Evolutionary conservation across 2,797 vertebrate genomes (phyloP).

Genomic region (Centroberyx gerrardi): DNA sequence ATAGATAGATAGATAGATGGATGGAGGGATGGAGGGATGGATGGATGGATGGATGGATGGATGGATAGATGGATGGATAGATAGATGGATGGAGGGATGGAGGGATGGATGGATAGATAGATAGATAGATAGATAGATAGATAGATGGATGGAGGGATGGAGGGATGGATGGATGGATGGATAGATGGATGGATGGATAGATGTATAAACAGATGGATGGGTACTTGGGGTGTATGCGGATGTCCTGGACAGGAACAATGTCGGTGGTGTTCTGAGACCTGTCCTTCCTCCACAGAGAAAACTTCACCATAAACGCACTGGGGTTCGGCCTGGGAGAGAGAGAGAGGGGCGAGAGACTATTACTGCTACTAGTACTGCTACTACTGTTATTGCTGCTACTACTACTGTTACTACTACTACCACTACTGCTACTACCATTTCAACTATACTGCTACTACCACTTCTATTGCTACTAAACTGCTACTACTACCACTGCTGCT

Average conservation of each 20-base stretch:
- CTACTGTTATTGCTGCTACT: not conserved
- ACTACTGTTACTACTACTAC: no score
- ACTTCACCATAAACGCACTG: conserved; percentile 84
- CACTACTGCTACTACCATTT: no score
- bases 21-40: not conserved
- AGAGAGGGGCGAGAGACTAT: not conserved
- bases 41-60: no score
- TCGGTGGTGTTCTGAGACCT: conserved; percentile 24
- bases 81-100: no score
- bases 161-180: not conserved
- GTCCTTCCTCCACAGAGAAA: conserved; percentile 84
- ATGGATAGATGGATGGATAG: no score
- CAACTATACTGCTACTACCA: no score
- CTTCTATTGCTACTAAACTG: no score
- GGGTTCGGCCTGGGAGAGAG: conserved; percentile 79
- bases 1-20: not conserved
- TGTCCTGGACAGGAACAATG: conserved; percentile 70
- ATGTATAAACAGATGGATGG: not conserved
- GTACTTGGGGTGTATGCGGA: conserved; percentile 87
- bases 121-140: not conserved
- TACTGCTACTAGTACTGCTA: no score
- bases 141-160: not conserved
- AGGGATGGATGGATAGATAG: no score
- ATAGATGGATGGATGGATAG: not conserved
- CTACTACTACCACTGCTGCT: no score